These are phyloP conservation scores for Sminthurinus aureus DNA, from an alignment of 2,888 invertebrate genomes.

Conservation along the genomic window DNA sequence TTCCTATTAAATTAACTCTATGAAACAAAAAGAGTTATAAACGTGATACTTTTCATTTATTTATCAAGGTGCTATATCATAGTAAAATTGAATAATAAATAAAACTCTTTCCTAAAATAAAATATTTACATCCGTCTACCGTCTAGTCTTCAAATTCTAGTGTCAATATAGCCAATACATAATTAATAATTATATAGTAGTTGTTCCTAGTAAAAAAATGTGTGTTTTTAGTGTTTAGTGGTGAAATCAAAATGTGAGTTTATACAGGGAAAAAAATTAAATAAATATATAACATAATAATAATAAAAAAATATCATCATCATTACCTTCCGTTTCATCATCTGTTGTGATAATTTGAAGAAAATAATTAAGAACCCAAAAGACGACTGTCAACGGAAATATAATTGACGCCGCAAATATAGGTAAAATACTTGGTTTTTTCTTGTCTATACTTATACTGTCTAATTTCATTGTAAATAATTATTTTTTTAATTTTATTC, in stretches of 20 bases:
- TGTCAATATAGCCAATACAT: background rate
- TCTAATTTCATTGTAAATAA: conserved; percentile 54
- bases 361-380: conserved; percentile 78
- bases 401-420: conserved; percentile 73
- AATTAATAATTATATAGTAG: background rate
- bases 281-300: background rate
- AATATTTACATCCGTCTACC: background rate
- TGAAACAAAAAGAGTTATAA: too few relatives aligned
- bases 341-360: conserved; percentile 66
- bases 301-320: too few relatives aligned
- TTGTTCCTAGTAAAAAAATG: background rate
- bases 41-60: too few relatives aligned
- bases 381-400: conserved; percentile 77
- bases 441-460: conserved; percentile 50
- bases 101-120: background rate
- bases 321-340: conserved; percentile 40
- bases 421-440: conserved; percentile 62
- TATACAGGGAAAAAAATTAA: background rate
- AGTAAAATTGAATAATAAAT: too few relatives aligned
- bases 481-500: background rate
- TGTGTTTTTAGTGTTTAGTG: too few relatives aligned
- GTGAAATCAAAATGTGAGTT: too few relatives aligned
- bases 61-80: too few relatives aligned
- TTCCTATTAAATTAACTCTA: too few relatives aligned
- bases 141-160: background rate